Evolutionary conservation across 2,797 vertebrate genomes (phyloP), one percentile per base, ranked within the genome.

Genomic region (Enteromius thamalakanensis): DNA sequence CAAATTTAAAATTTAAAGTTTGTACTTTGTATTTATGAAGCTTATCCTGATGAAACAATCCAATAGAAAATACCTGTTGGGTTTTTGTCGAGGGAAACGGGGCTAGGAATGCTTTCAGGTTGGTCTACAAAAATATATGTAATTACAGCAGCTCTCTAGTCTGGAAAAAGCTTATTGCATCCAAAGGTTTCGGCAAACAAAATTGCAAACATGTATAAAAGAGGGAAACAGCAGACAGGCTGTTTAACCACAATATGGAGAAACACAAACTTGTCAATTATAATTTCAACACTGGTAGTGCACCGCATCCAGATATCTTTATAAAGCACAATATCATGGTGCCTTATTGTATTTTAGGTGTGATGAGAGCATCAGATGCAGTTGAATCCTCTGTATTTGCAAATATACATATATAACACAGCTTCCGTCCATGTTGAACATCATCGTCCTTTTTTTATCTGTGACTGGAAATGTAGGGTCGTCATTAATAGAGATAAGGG

Each of bases 371-470:
- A 51, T 58, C n/a, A 68, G 29, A 79, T 45, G 14, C 64, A 51
- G 42, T 10, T 76, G 37, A 62, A 42, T 62, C 55, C 21, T 19
- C 23, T 29, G 26, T 19, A 19, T 37, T 55, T 68, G 37, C n/a
- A 12, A 55, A 42, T 21, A 75, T 9, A 58, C 26, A 49, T 68
- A 53, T 21, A 21, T n/a, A 34, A 76, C 51, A 70, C 8, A 53
- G 55, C 42, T 60, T 74, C 26, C 49, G 49, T 67, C 58, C 64
- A 21, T 68, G 64, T 23, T 58, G 51, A 47, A 19, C 72, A 49
- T 94, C 92, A 94, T 87, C 85, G 82, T 19, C 91, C 89, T 92
- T 94, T 95, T 83, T 70, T 90, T 23, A 93, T 88, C 90, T 95
- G 94, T 65, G 94, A 92, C 94, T 95, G 87, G 4, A 91, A 88